Conservation (phyloP, 1,140 invertebrate genomes). For the Calephelis nemesis region DNA sequence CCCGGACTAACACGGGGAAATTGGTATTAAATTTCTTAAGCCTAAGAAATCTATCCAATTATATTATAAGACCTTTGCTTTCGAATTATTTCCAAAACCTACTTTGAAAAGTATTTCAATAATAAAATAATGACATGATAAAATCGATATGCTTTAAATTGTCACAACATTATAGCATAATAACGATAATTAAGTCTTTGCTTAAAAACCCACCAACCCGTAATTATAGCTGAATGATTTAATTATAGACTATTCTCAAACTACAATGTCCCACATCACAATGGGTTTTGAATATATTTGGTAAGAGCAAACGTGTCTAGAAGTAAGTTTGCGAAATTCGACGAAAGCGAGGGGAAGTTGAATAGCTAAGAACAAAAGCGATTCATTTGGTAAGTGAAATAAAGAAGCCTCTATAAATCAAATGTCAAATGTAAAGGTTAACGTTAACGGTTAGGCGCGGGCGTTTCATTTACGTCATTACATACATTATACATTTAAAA, state of each 20-base stretch:
- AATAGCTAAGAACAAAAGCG: slow-evolving; percentile 63
- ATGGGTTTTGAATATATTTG: slow-evolving; percentile 45
- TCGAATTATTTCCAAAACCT: too few species aligned
- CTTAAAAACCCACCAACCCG: not conserved
- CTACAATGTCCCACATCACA: slow-evolving; percentile 10
- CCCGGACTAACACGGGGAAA: too few species aligned
- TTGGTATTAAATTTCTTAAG: too few species aligned
- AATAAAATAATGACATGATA: too few species aligned
- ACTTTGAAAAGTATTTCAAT: too few species aligned
- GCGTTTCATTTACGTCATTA: slow-evolving; percentile 18
- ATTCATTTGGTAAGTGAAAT: slow-evolving; percentile 63
- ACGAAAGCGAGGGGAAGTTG: slow-evolving; percentile 56
- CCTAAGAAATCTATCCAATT: too few species aligned
- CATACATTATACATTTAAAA: slow-evolving; percentile 2
- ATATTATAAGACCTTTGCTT: too few species aligned
- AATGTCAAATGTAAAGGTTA: slow-evolving; percentile 72
- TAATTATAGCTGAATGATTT: slow-evolving; percentile 2
- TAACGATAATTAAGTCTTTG: too few species aligned
- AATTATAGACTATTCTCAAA: slow-evolving; percentile 18
- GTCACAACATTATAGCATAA: too few species aligned
- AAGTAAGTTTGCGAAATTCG: slow-evolving; percentile 61
- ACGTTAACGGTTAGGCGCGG: slow-evolving; percentile 40
- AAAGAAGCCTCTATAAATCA: slow-evolving; percentile 60
- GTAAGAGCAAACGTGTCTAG: slow-evolving; percentile 58
- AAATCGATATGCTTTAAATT: too few species aligned